phyloP scores from a whole-genome alignment of 2,113 vertebrate genomes.

The Peromyscus leucopus region DNA sequence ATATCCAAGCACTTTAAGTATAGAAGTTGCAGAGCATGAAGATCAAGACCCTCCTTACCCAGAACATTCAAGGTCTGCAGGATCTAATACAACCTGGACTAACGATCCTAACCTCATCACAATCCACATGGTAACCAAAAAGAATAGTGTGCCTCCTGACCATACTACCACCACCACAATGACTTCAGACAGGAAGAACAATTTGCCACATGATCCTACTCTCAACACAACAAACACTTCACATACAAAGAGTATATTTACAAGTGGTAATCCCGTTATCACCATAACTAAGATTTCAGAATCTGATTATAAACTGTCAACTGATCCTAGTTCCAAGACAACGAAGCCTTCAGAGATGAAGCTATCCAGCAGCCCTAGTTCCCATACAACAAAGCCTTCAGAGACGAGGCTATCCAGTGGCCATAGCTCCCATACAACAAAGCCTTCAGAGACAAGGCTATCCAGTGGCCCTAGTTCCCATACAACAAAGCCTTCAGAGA shows the following conservation, averaged over 20 bases:
- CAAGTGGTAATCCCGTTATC: background rate
- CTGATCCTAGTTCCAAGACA: background rate
- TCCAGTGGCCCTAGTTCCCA: too few relatives aligned
- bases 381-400: background rate
- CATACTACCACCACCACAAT: background rate
- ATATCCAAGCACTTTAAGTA: background rate
- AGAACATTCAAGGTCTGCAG: background rate
- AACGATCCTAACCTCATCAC: background rate
- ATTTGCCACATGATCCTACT: background rate
- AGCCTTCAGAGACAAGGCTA: background rate
- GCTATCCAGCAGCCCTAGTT: background rate
- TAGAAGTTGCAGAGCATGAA: slow-evolving; percentile 78
- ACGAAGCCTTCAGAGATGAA: background rate
- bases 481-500: background rate
- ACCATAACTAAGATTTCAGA: slow-evolving; percentile 9
- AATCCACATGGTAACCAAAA: slow-evolving; percentile 19
- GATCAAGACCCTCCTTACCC: slow-evolving; percentile 83
- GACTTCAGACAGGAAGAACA: slow-evolving; percentile 40
- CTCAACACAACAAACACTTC: slow-evolving; percentile 14
- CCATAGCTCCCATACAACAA: background rate
- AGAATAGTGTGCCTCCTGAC: background rate
- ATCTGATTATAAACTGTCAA: background rate
- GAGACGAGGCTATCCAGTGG: background rate
- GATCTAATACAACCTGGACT: background rate
- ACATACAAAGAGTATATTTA: slow-evolving; percentile 5